phyloP scores from a whole-genome alignment of 2,888 invertebrate species.

The Cosmia trapezina region DNA sequence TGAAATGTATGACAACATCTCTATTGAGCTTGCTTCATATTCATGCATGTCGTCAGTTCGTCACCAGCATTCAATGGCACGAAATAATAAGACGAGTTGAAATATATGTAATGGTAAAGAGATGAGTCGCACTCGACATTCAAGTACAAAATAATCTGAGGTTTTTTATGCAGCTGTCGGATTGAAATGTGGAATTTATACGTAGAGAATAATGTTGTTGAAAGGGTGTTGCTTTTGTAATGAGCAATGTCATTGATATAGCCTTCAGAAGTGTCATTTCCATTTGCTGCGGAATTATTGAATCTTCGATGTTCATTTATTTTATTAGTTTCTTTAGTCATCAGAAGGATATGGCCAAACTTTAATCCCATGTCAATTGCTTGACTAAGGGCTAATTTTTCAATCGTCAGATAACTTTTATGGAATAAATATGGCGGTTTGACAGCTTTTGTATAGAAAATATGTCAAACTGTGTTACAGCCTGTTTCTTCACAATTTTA shows the following conservation, averaged over 20 bases:
- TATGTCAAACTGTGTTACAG: too few relatives aligned
- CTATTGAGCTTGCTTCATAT: slow-evolving; percentile 87
- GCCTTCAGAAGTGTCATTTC: neutral
- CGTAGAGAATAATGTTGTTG: slow-evolving; percentile 43
- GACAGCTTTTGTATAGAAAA: too few relatives aligned
- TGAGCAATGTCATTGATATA: slow-evolving; percentile 33
- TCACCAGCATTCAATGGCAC: slow-evolving; percentile 76
- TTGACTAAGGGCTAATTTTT: too few relatives aligned
- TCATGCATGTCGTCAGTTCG: slow-evolving; percentile 82
- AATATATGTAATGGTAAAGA: slow-evolving; percentile 80
- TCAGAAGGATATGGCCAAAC: neutral
- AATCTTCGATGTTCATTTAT: neutral
- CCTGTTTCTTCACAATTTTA: too few relatives aligned
- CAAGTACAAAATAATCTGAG: slow-evolving; percentile 68
- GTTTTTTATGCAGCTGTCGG: slow-evolving; percentile 67
- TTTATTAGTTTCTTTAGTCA: neutral
- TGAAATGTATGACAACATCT: slow-evolving; percentile 85
- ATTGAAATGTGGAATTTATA: slow-evolving; percentile 56
- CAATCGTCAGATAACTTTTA: too few relatives aligned
- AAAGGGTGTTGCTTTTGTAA: slow-evolving; percentile 38
- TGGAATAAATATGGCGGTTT: too few relatives aligned
- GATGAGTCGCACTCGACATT: slow-evolving; percentile 74
- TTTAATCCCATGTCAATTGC: too few relatives aligned
- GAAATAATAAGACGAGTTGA: slow-evolving; percentile 82
- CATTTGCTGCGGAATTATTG: slow-evolving; percentile 3